Base-by-base conservation (phyloP, 2,113 vertebrate genomes). In the Vireo altiloquus region DNA sequence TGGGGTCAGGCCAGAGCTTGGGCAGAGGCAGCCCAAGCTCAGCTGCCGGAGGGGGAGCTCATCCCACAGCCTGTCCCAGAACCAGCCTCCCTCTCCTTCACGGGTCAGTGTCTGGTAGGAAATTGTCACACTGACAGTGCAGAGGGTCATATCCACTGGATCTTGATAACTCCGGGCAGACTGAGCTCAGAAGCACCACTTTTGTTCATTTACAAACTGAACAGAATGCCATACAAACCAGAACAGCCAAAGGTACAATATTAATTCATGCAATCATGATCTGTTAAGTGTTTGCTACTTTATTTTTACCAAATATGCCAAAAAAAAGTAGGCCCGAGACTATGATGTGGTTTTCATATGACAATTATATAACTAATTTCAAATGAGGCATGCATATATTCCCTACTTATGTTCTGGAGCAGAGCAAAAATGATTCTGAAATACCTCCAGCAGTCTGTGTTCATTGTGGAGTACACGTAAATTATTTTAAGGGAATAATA, bases 401-500 rank as follows among this genome's bases (percentile, higher is more conserved):
- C 50, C 60, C 47, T 80, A 15, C 69, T 84, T 81, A 65, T 35
- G 42, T 74, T 15, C 83, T 80, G 37, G 27, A 92, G 80, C 53
- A 95, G 46, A 89, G 52, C 47, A 74, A 91, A 92, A 72, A 79
- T 16, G 7, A 54, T 75, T 82, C 57, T 63, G 40, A 78, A 85
- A 53, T 24, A 66, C 31, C 49, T 83, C 75, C 54, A 80, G 33
- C 69, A 68, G 4, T 17, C 49, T 35, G 33, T 50, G 68, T 16
- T 95, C 87, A 46, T 69, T 80, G 53, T 3, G 87, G 59, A 42
- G 78, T 24, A 72, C n/a, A 77, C 0, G 2, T 95, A 94, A 94
- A 96, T 93, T 97, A 97, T 95, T 97, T 97, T 96, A 97, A 97
- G 87, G 84, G 89, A 96, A 93, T 97, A 97, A 98, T 97, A 90